Conservation (phyloP, 1,140 invertebrate genomes). For the Muscidifurax raptorellus region DNA sequence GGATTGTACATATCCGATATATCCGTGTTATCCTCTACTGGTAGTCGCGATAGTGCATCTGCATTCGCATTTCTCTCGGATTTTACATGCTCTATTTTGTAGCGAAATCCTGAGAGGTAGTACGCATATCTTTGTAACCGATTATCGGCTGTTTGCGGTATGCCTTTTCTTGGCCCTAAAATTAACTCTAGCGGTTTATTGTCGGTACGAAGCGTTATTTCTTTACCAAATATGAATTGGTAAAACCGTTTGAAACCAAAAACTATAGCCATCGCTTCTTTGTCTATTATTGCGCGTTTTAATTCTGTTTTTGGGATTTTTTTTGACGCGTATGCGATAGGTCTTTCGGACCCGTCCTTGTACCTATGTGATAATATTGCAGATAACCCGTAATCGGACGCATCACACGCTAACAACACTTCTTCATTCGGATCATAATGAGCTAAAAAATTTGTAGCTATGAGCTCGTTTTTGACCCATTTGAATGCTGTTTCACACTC, state of each 20-base stretch:
- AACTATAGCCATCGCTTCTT: constrained; percentile 8
- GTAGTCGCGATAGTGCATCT: constrained; percentile 27
- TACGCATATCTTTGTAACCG: constrained; percentile 21
- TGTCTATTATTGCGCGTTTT: constrained; percentile 17
- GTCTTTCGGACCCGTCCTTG: no score
- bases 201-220: no score
- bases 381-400: constrained; percentile 46
- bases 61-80: neutral
- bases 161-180: no score
- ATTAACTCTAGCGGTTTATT: no score
- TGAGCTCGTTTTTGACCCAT: constrained; percentile 43
- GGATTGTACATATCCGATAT: neutral
- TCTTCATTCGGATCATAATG: constrained; percentile 56
- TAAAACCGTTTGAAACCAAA: no score
- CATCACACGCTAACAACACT: constrained; percentile 53
- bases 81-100: constrained; percentile 3
- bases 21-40: neutral
- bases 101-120: neutral
- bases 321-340: no score
- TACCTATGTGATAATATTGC: neutral
- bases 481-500: constrained; percentile 43
- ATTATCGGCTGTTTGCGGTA: no score
- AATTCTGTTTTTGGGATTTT: no score
- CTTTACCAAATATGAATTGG: no score
- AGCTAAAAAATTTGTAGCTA: constrained; percentile 43